Percentiles rank a stretch among this genome's conserved stretches.
Evolutionary conservation across 2,797 vertebrate genomes (phyloP).

Genomic region (Bradypodion ventrale): DNA sequence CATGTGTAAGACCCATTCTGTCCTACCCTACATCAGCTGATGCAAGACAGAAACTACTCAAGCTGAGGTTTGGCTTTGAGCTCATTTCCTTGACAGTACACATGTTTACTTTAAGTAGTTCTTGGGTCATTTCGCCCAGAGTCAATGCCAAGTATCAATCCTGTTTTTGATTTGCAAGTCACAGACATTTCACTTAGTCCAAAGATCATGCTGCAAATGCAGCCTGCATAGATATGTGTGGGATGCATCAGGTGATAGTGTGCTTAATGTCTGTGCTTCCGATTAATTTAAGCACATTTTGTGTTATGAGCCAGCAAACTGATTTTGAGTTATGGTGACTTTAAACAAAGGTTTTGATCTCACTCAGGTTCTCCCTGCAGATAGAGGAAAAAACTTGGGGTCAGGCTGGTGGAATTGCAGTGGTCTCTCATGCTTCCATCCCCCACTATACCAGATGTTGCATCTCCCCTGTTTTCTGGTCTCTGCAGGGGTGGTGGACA

Average conservation of each 20-base stretch:
- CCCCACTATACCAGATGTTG: too few relatives aligned
- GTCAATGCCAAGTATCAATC: background rate
- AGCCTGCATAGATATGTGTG: background rate
- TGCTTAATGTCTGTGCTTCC: too few relatives aligned
- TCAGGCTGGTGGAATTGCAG: too few relatives aligned
- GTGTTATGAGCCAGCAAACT: too few relatives aligned
- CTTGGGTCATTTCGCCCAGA: background rate
- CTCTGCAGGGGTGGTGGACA: too few relatives aligned
- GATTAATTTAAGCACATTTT: too few relatives aligned
- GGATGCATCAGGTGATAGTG: background rate
- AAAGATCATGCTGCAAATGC: background rate
- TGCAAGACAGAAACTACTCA: background rate
- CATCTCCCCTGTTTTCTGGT: too few relatives aligned
- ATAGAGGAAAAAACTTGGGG: too few relatives aligned
- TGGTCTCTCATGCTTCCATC: too few relatives aligned
- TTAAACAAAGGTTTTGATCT: too few relatives aligned
- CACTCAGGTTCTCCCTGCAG: too few relatives aligned
- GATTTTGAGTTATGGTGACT: too few relatives aligned
- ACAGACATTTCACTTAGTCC: background rate
- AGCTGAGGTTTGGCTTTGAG: background rate
- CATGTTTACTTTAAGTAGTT: background rate
- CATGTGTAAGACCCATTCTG: background rate
- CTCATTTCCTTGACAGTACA: background rate
- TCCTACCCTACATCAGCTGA: background rate
- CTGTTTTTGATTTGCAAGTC: background rate